These are phyloP conservation scores for Megatriorchis doriae DNA, from an alignment of 2,113 vertebrate species.

Conservation along the genomic window DNA sequence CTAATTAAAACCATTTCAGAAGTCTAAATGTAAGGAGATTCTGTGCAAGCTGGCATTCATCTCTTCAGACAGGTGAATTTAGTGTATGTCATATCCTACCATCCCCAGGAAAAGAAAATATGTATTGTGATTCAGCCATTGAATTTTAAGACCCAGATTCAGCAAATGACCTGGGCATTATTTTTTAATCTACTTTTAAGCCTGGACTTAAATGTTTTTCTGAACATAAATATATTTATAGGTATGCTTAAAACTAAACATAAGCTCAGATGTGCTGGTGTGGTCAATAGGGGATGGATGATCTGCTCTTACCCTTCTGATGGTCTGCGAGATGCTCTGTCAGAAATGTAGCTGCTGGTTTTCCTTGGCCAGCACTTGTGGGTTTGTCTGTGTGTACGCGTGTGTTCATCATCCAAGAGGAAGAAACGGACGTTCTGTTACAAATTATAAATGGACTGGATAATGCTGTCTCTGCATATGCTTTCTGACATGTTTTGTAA, in stretches of 20 bases:
- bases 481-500: background rate
- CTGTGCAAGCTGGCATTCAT: background rate
- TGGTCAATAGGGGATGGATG: accelerated
- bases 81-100: background rate
- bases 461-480: background rate
- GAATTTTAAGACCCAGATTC: background rate
- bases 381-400: background rate
- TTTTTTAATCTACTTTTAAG: background rate
- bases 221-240: background rate
- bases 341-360: background rate
- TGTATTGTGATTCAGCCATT: background rate
- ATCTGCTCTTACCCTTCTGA: background rate
- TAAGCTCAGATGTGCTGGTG: background rate
- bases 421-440: background rate
- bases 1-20: background rate
- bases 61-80: background rate
- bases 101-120: background rate
- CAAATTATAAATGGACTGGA: background rate
- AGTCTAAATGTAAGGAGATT: background rate
- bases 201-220: background rate
- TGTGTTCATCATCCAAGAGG: background rate
- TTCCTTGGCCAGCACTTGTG: background rate
- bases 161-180: background rate
- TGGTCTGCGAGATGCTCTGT: background rate
- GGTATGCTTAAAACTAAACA: background rate